Evolutionary conservation across 1,140 invertebrate species (phyloP), one percentile per base, ranked within the genome.

Genomic region (Ceratosolen solmsi): DNA sequence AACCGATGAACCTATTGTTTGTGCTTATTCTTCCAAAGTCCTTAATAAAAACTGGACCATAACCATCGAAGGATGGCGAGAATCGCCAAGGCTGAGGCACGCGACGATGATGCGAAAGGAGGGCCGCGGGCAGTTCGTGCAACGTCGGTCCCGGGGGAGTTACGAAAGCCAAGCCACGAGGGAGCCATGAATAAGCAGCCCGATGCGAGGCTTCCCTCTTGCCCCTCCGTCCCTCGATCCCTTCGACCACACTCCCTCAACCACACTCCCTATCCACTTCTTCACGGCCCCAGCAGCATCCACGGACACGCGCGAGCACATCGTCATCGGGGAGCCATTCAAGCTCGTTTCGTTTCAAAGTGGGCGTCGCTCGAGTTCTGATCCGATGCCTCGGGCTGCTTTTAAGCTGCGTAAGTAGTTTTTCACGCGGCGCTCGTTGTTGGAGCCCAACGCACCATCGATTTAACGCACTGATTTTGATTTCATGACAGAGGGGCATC

Each of bases 1-100:
- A 91, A 89, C 89, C 87, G 86, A 84, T 87, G 88, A 88, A 84
- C 86, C 88, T 81, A 86, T 92, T 92, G 90, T 92, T 90, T 91
- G 87, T 88, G 90, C 89, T 91, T 90, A 91, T 87, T 91, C 87
- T 89, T 87, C n/a, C 4, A n/a, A 56, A n/a, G n/a, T 0, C 13
- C 25, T 51, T 15, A n/a, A 46, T 2, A 25, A 68, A 68, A 33
- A 68, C 5, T 25, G 22, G 41, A 56, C 46, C 1, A 38, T 38
- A 41, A 41, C 54, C 30, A 38, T 22, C 2, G 15, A 9, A n/a
- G n/a, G n/a, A n/a, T n/a, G n/a, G n/a, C n/a, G n/a, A n/a, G n/a
- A n/a, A n/a, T n/a, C n/a, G n/a, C n/a, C n/a, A n/a, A n/a, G n/a
- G n/a, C n/a, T n/a, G n/a, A n/a, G n/a, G n/a, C n/a, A n/a, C n/a